phyloP scores from a whole-genome alignment of 2,797 vertebrate genomes.

The Galago senegalensis region DNA sequence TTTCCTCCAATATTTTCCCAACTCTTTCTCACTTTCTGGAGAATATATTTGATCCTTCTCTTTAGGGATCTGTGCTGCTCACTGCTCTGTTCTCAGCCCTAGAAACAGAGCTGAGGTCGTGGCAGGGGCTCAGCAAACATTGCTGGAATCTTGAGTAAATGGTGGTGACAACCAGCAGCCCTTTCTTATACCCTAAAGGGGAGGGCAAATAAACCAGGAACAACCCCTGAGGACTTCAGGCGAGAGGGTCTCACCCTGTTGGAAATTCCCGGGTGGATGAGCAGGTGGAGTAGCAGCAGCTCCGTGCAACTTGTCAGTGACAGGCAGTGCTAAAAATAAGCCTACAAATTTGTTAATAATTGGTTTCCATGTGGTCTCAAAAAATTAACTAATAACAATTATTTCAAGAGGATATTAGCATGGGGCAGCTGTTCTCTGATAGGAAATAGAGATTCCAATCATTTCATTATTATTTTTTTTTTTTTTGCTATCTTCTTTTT shows the following conservation, averaged over 20 bases:
- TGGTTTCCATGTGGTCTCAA: slow-evolving; percentile 67
- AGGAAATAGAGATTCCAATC: not conserved
- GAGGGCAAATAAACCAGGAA: not conserved
- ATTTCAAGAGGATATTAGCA: slow-evolving; percentile 58
- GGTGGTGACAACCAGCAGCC: not conserved
- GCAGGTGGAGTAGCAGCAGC: not conserved
- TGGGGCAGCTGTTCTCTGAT: not conserved
- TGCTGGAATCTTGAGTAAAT: rapidly evolving
- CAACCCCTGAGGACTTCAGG: not conserved
- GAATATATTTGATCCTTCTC: not conserved
- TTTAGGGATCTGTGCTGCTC: not conserved
- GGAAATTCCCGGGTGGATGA: slow-evolving; percentile 28
- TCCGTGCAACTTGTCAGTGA: not conserved
- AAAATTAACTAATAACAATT: slow-evolving; percentile 67
- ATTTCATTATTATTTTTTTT: not conserved
- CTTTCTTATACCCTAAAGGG: not conserved
- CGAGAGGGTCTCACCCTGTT: not conserved
- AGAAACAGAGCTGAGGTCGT: rapidly evolving
- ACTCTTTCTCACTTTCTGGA: not conserved
- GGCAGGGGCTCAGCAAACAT: rapidly evolving
- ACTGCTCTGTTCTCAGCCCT: not conserved
- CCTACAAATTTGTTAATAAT: slow-evolving; percentile 57
- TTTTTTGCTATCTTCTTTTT: not conserved
- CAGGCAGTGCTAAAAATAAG: slow-evolving; percentile 5
- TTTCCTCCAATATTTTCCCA: not conserved